Base-by-base conservation (phyloP, 2,888 invertebrate species). In the Mycalesis mineus region DNA sequence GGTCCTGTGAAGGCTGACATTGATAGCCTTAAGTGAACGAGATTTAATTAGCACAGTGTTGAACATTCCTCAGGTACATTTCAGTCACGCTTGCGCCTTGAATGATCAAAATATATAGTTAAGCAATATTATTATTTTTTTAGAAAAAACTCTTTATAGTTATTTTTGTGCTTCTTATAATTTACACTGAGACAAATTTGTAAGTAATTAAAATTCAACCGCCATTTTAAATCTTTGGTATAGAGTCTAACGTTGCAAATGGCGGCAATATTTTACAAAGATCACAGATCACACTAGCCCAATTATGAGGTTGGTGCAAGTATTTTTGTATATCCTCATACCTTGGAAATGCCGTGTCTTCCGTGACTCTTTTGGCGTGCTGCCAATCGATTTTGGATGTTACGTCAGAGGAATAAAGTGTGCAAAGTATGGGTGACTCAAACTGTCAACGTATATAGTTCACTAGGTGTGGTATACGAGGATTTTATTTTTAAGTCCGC, bases 311-410 rank as follows among this genome's bases (percentile, higher is more conserved):
- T 13, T 31, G 15, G n/a, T 39, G 31, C 14, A 1, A 6, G 55
- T 75, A 74, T 73, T 75, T 71, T 67, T 57, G 70, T 67, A 61
- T 73, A 78, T 80, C 80, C 81, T 78, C 78, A 75, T 80, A 73
- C 74, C 72, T 72, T 67, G 72, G 66, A 53, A 49, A 45, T 60
- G 65, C 65, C 61, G 69, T 66, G 61, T 65, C 65, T 40, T 41
- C 14, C 67, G 67, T 69, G 67, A 55, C 67, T 58, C 52, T 37
- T 63, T 54, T 77, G 77, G 78, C 72, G 39, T 52, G 15, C 15
- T 55, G 67, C 75, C 77, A 77, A 69, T 62, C 52, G 65, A 60
- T 58, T 61, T 64, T 66, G 65, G 51, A 22, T 48, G 54, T 60
- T 57, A 55, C 51, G 51, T 60, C 54, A 52, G 17, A 6, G 22